These are phyloP conservation scores for Danio aesculapii DNA, from an alignment of 2,797 vertebrate species.

Conservation along the genomic window DNA sequence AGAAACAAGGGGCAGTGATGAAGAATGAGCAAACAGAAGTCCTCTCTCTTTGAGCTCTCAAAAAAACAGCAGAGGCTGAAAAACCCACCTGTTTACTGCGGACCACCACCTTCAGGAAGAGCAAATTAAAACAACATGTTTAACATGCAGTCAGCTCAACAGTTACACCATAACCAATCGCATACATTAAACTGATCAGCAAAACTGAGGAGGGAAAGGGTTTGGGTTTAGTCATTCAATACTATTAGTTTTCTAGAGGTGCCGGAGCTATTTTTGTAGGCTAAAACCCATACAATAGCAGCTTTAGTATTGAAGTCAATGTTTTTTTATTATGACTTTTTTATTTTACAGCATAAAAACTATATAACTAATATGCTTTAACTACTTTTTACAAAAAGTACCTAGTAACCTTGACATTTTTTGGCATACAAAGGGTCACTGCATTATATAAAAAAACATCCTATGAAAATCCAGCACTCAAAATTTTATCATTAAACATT, in stretches of 20 bases:
- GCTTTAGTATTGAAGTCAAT: background rate
- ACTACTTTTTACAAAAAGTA: too few relatives aligned
- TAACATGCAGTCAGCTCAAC: slow-evolving; percentile 27
- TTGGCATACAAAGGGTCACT: too few relatives aligned
- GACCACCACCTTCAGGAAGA: slow-evolving; percentile 60
- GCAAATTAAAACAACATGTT: slow-evolving; percentile 56
- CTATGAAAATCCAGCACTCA: too few relatives aligned
- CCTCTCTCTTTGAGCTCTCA: background rate
- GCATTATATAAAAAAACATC: too few relatives aligned
- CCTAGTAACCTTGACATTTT: too few relatives aligned
- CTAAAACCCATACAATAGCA: background rate
- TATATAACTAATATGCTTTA: too few relatives aligned
- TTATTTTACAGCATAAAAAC: too few relatives aligned
- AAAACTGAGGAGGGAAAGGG: background rate
- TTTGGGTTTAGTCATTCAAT: background rate
- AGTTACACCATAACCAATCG: background rate
- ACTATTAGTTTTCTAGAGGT: background rate
- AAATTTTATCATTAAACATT: too few relatives aligned
- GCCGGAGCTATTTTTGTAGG: background rate
- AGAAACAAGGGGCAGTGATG: background rate
- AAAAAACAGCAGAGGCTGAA: background rate
- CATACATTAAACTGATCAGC: background rate
- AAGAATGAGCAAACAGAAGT: background rate
- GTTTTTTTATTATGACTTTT: too few relatives aligned
- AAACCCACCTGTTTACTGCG: slow-evolving; percentile 66